These are phyloP conservation scores for Zaprionus capensis DNA, from an alignment of 1,140 invertebrate species.

Conservation along the genomic window DNA sequence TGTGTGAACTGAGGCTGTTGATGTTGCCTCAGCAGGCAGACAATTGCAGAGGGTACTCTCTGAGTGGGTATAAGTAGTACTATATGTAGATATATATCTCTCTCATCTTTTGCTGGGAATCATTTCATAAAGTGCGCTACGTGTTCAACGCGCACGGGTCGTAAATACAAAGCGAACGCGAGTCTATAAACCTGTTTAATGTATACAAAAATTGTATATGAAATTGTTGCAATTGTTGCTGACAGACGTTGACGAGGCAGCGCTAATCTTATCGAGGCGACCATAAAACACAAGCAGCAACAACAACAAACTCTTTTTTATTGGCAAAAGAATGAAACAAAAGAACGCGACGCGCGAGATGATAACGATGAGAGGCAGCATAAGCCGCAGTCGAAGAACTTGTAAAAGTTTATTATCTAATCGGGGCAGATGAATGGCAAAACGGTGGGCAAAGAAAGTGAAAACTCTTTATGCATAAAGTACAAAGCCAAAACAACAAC, in stretches of 20 bases:
- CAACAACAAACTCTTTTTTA: not conserved
- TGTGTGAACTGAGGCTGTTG: slow-evolving; percentile 52
- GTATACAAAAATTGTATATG: slow-evolving; percentile 14
- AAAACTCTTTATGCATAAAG: slow-evolving; percentile 36
- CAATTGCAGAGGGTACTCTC: slow-evolving; percentile 37
- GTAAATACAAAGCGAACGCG: slow-evolving; percentile 23
- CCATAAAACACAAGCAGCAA: slow-evolving; percentile 11
- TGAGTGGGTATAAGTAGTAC: not conserved
- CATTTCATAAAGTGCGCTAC: slow-evolving; percentile 30
- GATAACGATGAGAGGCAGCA: slow-evolving; percentile 40
- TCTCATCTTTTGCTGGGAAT: slow-evolving; percentile 28
- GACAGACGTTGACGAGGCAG: slow-evolving; percentile 10
- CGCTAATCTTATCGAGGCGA: slow-evolving; percentile 30
- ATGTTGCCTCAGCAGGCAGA: slow-evolving; percentile 34
- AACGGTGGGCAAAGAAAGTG: slow-evolving; percentile 48
- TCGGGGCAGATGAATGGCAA: slow-evolving; percentile 64
- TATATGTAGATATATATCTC: slow-evolving; percentile 22
- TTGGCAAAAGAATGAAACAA: slow-evolving; percentile 7
- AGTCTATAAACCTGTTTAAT: slow-evolving; percentile 36
- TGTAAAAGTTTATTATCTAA: slow-evolving; percentile 55
- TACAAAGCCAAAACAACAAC: slow-evolving; percentile 50
- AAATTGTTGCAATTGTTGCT: slow-evolving; percentile 30
- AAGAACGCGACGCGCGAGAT: slow-evolving; percentile 16
- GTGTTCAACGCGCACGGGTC: slow-evolving; percentile 19
- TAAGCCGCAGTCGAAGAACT: slow-evolving; percentile 33